These are phyloP conservation scores for Cacatua alba DNA, from an alignment of 2,113 vertebrate species.

Conservation along the genomic window DNA sequence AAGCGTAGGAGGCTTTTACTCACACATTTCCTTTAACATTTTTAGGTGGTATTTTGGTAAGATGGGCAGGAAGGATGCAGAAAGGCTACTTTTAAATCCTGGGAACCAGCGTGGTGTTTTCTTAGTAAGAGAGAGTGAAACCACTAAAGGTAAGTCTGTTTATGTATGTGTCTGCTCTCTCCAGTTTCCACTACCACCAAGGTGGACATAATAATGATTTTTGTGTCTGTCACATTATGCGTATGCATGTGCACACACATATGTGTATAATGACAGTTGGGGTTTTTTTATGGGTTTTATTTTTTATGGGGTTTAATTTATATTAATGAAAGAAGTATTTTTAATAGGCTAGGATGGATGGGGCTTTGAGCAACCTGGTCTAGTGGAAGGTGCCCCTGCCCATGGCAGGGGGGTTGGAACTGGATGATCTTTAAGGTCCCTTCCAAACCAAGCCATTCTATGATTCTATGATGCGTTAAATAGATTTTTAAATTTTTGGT, in stretches of 20 bases:
- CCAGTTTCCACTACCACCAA: neutral
- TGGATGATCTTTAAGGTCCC: neutral
- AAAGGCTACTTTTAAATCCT: slow-evolving; percentile 92
- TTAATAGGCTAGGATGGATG: neutral
- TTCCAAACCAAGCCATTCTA: neutral
- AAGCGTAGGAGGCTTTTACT: neutral
- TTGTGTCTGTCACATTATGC: neutral
- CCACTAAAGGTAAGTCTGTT: slow-evolving; percentile 92
- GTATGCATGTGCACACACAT: accelerated
- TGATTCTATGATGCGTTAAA: neutral
- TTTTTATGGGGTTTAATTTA: neutral
- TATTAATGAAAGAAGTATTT: neutral
- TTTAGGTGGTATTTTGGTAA: slow-evolving; percentile 99
- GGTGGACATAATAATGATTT: neutral
- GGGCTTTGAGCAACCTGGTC: neutral
- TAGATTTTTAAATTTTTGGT: neutral
- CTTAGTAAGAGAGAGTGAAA: slow-evolving; percentile 97
- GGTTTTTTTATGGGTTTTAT: neutral
- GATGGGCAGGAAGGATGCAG: slow-evolving; percentile 98
- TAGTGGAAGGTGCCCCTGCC: neutral
- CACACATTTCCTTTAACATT: neutral
- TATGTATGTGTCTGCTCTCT: neutral
- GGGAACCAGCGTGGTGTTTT: slow-evolving; percentile 95
- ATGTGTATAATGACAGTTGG: neutral
- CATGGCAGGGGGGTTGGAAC: neutral